Evolutionary conservation across 2,888 invertebrate species (phyloP).

Genomic region (Eupithecia insigniata): DNA sequence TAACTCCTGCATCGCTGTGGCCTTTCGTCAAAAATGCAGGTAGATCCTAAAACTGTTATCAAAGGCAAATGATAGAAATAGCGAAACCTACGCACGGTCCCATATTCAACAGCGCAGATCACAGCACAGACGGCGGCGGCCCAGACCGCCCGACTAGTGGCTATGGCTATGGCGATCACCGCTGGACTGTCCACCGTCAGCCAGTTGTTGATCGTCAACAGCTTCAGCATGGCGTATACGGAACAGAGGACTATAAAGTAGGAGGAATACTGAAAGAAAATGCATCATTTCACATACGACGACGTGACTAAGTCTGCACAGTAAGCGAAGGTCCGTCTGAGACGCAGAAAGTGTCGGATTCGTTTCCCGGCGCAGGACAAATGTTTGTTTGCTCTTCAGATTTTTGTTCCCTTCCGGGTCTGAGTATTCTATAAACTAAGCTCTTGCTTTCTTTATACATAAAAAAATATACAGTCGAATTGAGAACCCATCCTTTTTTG

Average conservation of each 20-base stretch:
- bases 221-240: slow-evolving; percentile 16
- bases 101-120: slow-evolving; percentile 35
- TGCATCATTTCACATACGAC: background rate
- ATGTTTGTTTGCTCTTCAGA: no score
- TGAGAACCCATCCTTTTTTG: no score
- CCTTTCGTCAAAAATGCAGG: no score
- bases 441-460: no score
- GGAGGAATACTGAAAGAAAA: slow-evolving; percentile 27
- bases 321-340: no score
- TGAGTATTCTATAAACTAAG: no score
- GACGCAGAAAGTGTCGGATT: no score
- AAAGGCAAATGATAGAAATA: background rate
- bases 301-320: no score
- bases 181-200: slow-evolving; percentile 23
- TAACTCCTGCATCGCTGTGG: no score
- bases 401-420: no score
- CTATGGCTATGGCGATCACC: slow-evolving; percentile 28
- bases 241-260: slow-evolving; percentile 10
- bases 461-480: no score
- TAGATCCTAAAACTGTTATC: no score
- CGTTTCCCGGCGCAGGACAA: background rate
- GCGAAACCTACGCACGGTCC: slow-evolving; percentile 29
- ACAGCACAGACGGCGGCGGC: slow-evolving; percentile 25
- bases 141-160: slow-evolving; percentile 33
- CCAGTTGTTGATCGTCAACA: slow-evolving; percentile 18